Base-by-base conservation (phyloP, 2,797 vertebrate species). In the Scleropages formosus region DNA sequence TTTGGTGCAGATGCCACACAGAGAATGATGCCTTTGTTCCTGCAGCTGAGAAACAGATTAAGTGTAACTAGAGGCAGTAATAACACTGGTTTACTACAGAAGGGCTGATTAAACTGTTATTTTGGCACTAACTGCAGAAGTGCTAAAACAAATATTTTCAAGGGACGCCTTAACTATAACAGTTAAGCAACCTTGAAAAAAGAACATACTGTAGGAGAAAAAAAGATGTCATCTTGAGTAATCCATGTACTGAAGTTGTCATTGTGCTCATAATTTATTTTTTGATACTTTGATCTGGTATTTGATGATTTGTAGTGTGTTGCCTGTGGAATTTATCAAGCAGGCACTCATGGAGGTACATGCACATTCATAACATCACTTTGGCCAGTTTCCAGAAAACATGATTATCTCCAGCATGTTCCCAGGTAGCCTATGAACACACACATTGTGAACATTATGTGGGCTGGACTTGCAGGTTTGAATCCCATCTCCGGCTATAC, bases 21-120 rank as follows among this genome's bases (percentile, higher is more conserved):
- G 20, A 59, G 65, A 60, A 60, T 18, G 39, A n/a, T 46, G 39
- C 44, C 31, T 70, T 69, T 76, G 66, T 76, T 76, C 56, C 58
- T 31, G 74, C 44, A 49, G 74, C 74, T 49, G 66, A 76, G 44
- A 76, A 49, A 56, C 18, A 51, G 56, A 76, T 76, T 70, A 69
- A 60, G 53, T n/a, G 58, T 69, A 69, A 60, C 31, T 61, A 61
- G 13, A 60, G 74, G 74, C 56, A 6, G 53, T 61, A 61, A 60
- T 69, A 75, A 61, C 46, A 24, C 12, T 51, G 44, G 20, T 53
- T 10, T 68, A 26, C 9, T 56, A 51, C 49, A 18, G 47, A 71
- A 15, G 13, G 51, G 8, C 51, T 58, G 51, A 69, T 75, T 75
- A 18, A 69, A 69, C 26, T 59, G 44, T 66, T n/a, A 22, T 61